Conservation (phyloP, 1,140 invertebrate genomes). For the Orius laevigatus region DNA sequence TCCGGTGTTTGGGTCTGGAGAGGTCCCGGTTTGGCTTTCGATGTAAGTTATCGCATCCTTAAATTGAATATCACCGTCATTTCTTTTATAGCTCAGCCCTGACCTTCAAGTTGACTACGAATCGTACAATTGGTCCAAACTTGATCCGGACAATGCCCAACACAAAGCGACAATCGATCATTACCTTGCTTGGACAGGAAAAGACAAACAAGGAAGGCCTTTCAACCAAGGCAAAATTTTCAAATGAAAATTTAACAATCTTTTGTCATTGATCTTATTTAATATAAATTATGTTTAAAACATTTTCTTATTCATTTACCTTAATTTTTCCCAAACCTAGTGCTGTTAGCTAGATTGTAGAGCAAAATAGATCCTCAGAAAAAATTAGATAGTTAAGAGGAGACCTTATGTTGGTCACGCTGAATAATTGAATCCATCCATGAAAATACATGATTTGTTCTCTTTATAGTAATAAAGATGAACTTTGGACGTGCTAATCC, state of each 20-base stretch:
- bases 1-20: conserved; percentile 95
- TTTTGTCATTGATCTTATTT: conserved; percentile 14
- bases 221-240: conserved; percentile 99
- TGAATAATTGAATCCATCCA: no score
- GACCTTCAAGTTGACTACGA: conserved; percentile 98
- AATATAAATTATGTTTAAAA: conserved; percentile 9
- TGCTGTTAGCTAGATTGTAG: no score
- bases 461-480: no score
- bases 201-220: conserved; percentile 72
- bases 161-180: conserved; percentile 83
- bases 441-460: no score
- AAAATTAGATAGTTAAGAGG: no score
- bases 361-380: no score
- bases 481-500: no score
- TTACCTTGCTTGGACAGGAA: conserved; percentile 84
- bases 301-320: neutral
- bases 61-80: conserved; percentile 6
- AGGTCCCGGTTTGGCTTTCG: conserved; percentile 85
- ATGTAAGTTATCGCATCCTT: conserved; percentile 34
- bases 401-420: no score
- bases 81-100: conserved; percentile 48
- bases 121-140: conserved; percentile 89
- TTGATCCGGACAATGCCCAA: conserved; percentile 63
- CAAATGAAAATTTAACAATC: conserved; percentile 49
- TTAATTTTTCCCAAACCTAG: no score